These are phyloP conservation scores for Cephalopterus ornatus DNA, from an alignment of 2,113 vertebrate genomes.

Conservation along the genomic window DNA sequence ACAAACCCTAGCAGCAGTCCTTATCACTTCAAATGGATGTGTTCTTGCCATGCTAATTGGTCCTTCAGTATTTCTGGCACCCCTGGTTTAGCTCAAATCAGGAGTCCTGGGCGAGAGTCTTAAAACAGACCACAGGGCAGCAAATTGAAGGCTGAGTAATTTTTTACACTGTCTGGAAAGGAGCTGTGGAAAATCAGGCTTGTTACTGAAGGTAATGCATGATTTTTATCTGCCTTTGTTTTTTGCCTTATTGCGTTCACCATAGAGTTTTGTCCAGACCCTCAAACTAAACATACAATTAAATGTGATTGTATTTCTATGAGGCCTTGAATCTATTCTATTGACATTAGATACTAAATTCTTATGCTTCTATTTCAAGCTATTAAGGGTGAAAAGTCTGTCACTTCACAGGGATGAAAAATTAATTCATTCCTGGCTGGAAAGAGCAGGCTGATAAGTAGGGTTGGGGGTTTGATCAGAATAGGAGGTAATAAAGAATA, in stretches of 20 bases:
- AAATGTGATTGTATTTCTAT: not conserved
- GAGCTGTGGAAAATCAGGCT: not conserved
- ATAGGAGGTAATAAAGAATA: not conserved
- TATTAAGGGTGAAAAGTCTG: not conserved
- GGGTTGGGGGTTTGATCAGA: not conserved
- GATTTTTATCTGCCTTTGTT: not conserved
- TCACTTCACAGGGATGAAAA: not conserved
- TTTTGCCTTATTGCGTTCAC: not conserved
- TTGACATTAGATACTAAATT: not conserved
- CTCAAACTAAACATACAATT: not conserved
- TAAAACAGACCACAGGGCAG: not conserved
- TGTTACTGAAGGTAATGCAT: not conserved
- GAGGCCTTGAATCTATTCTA: not conserved
- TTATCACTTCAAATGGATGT: not conserved
- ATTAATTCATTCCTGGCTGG: not conserved
- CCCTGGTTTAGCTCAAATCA: not conserved
- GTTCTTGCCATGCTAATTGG: not conserved
- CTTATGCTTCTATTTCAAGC: not conserved
- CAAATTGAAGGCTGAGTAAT: not conserved
- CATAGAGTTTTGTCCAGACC: not conserved
- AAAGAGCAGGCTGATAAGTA: not conserved
- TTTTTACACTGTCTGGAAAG: not conserved
- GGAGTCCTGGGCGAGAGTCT: rapidly evolving
- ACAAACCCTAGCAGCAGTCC: not conserved
- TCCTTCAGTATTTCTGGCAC: not conserved